phyloP scores from a whole-genome alignment of 1,140 invertebrate species.

The Lithobius niger region DNA sequence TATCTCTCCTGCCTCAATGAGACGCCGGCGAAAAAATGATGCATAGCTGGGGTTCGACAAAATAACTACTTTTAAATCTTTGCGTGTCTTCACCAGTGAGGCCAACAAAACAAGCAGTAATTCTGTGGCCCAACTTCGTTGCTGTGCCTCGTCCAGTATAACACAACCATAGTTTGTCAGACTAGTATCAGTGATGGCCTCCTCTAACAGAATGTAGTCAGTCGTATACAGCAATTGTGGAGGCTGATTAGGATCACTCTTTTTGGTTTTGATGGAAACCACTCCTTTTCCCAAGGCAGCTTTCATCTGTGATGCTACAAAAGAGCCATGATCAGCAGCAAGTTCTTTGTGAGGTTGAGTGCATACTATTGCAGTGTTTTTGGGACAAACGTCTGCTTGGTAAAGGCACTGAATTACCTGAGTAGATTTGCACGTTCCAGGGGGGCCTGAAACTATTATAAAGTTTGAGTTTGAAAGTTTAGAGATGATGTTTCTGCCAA shows the following conservation, averaged over 20 bases:
- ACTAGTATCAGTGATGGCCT: not conserved
- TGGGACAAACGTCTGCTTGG: not conserved
- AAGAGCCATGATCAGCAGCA: not conserved
- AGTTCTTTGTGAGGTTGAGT: not conserved
- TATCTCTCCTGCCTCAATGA: not conserved
- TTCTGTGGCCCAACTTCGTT: not conserved
- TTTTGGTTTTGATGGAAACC: not conserved
- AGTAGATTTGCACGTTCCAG: constrained; percentile 3
- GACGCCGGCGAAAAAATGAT: not conserved
- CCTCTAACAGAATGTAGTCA: not conserved
- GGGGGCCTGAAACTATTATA: not conserved
- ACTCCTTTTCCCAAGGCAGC: not conserved
- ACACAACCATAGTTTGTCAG: not conserved
- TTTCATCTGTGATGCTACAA: not conserved
- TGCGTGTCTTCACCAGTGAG: not conserved
- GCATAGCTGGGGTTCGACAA: not conserved
- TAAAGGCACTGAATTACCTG: constrained; percentile 2
- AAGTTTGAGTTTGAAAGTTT: not conserved
- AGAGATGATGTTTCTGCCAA: not conserved
- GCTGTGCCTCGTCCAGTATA: not conserved
- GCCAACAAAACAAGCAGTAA: not conserved
- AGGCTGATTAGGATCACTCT: not conserved
- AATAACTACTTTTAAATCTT: not conserved
- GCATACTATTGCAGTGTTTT: constrained; percentile 2
- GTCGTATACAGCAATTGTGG: not conserved